These are phyloP conservation scores for Dorcus parallelipipedus DNA, from an alignment of 2,888 invertebrate species.

Conservation along the genomic window DNA sequence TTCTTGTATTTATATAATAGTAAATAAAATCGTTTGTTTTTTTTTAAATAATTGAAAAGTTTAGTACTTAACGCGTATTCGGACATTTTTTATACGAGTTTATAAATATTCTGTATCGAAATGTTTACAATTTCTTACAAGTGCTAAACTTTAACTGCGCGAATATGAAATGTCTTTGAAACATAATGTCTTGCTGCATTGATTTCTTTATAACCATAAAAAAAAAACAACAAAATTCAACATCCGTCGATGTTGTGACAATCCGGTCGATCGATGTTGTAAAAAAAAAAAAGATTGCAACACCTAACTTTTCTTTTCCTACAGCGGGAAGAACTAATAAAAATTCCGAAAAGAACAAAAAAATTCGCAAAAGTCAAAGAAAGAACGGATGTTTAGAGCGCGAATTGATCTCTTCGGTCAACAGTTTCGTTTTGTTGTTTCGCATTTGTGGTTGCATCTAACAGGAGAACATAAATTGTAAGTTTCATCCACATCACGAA, in stretches of 20 bases:
- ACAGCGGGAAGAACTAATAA: conserved; percentile 19
- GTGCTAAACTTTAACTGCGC: conserved; percentile 18
- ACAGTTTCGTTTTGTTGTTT: conserved; percentile 19
- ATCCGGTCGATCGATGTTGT: conserved; percentile 34
- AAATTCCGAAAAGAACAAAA: conserved; percentile 37
- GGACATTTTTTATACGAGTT: conserved; percentile 38
- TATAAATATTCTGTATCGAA: conserved; percentile 7
- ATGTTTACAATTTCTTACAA: conserved; percentile 1
- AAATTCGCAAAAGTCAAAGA: conserved; percentile 46
- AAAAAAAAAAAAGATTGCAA: conserved; percentile 46
- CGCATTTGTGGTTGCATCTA: conserved; percentile 10
- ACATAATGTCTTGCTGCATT: conserved; percentile 49
- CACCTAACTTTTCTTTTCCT: conserved; percentile 45
- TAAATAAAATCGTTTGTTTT: background rate
- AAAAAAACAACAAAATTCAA: conserved; percentile 41
- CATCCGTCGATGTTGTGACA: conserved; percentile 29
- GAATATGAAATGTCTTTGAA: conserved; percentile 48
- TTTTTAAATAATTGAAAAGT: conserved; percentile 3
- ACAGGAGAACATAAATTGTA: conserved; percentile 10
- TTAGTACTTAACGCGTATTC: conserved; percentile 20
- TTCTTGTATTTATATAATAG: conserved; percentile 11
- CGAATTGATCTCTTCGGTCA: conserved; percentile 26
- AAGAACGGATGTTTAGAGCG: conserved; percentile 38
- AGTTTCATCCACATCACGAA: conserved; percentile 7
- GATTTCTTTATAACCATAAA: conserved; percentile 46